A percentile compares a stretch with the other conserved stretches of the same genome.
Conservation (phyloP, 2,888 invertebrate species). For the Drosophila hamatofila region DNA sequence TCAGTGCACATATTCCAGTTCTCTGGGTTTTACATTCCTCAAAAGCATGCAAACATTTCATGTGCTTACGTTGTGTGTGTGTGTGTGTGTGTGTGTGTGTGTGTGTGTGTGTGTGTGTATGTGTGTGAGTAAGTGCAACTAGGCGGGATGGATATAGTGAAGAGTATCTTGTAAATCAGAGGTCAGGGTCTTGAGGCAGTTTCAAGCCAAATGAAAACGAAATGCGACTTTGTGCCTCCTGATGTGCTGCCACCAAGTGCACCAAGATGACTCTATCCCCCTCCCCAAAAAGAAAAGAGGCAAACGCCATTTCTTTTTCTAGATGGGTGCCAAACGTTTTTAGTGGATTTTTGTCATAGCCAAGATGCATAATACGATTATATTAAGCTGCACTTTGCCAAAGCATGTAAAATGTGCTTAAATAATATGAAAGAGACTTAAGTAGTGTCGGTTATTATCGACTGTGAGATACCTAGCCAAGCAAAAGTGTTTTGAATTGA, state of each 20-base stretch:
- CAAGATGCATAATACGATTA: constrained; percentile 59
- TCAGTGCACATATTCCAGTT: constrained; percentile 32
- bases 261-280: not conserved
- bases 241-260: constrained; percentile 12
- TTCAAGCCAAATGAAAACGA: constrained; percentile 57
- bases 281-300: not conserved
- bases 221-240: constrained; percentile 24
- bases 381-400: constrained; percentile 61
- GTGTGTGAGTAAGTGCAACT: constrained; percentile 14
- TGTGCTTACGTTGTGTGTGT: constrained; percentile 1
- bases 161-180: constrained; percentile 55
- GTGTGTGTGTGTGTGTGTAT: constrained; percentile 12
- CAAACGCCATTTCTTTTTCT: constrained; percentile 15
- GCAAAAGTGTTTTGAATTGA: not conserved
- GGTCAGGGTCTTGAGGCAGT: constrained; percentile 61
- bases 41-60: constrained; percentile 21
- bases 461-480: constrained; percentile 15
- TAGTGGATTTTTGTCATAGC: constrained; percentile 47
- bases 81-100: constrained; percentile 14
- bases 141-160: constrained; percentile 26
- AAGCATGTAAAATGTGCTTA: constrained; percentile 24
- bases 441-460: not conserved
- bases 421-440: constrained; percentile 3
- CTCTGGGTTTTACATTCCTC: constrained; percentile 22
- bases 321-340: constrained; percentile 42